A percentile compares a stretch with the other conserved stretches of the same genome.
Conservation (phyloP, 1,140 invertebrate species). For the Harpegnathos saltator region DNA sequence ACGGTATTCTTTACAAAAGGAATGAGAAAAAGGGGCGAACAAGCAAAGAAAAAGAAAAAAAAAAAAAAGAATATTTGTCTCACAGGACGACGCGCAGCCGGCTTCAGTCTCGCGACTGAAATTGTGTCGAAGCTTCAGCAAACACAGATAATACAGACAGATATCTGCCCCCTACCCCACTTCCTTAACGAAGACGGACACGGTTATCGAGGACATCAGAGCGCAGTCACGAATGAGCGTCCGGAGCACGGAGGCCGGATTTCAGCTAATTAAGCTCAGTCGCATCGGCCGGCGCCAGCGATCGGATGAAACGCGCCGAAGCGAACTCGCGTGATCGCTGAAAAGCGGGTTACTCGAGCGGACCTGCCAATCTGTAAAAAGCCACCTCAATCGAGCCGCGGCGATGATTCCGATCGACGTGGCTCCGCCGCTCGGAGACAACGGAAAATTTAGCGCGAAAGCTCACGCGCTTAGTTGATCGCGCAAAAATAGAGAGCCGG, state of each 20-base stretch:
- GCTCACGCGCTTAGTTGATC: background rate
- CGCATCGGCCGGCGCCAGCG: constrained; percentile 8
- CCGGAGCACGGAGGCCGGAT: background rate
- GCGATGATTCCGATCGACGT: constrained; percentile 23
- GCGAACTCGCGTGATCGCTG: background rate
- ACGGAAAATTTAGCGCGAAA: constrained; percentile 35
- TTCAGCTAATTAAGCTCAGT: constrained; percentile 44
- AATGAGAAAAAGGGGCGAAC: no score
- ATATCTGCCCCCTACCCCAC: no score
- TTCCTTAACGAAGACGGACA: background rate
- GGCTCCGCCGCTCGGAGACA: constrained; percentile 5
- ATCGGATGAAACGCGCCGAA: constrained; percentile 37
- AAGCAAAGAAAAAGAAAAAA: no score
- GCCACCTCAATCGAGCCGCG: background rate
- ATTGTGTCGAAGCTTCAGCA: background rate
- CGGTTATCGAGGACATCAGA: background rate
- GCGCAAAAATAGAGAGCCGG: constrained; percentile 71
- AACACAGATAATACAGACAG: no score
- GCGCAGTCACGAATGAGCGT: constrained; percentile 9
- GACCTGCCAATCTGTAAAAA: constrained; percentile 20
- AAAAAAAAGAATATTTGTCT: no score
- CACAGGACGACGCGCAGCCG: background rate
- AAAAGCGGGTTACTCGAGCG: constrained; percentile 19
- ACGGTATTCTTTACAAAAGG: no score
- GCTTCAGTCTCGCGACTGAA: background rate